Evolutionary conservation across 2,888 invertebrate species (phyloP).

Genomic region (Corythucha ciliata): DNA sequence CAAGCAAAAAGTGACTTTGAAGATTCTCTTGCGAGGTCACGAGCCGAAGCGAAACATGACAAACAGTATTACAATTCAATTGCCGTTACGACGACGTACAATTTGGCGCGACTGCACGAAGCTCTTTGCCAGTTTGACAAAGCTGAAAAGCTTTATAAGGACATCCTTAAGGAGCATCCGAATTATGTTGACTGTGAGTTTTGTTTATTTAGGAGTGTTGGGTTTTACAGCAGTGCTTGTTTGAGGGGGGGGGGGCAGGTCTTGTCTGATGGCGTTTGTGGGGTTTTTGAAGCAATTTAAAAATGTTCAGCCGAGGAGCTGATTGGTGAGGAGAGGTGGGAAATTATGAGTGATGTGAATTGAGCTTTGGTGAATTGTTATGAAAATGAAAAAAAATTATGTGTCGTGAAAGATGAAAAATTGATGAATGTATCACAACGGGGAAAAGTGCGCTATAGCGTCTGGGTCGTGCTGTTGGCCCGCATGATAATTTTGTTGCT

Average conservation of each 20-base stretch:
- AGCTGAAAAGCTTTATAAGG: constrained; percentile 93
- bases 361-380: too few species aligned
- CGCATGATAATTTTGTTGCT: background rate
- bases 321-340: too few species aligned
- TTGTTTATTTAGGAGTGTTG: constrained; percentile 5
- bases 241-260: too few species aligned
- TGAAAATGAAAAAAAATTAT: too few species aligned
- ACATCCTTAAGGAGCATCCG: constrained; percentile 92
- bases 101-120: constrained; percentile 87
- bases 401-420: too few species aligned
- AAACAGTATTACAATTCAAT: constrained; percentile 93
- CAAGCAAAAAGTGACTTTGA: constrained; percentile 79
- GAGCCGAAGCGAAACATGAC: constrained; percentile 72
- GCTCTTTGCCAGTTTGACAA: constrained; percentile 84
- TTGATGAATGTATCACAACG: too few species aligned
- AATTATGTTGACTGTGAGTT: constrained; percentile 85
- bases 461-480: too few species aligned
- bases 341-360: too few species aligned
- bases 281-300: too few species aligned
- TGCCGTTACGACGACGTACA: constrained; percentile 92
- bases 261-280: too few species aligned
- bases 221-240: background rate
- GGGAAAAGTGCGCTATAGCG: too few species aligned
- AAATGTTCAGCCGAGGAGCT: too few species aligned
- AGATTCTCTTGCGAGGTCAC: constrained; percentile 74